Evolutionary conservation across 1,140 invertebrate genomes (phyloP), one percentile per base, ranked within the genome.

Genomic region (Ptiloglossa arizonensis): DNA sequence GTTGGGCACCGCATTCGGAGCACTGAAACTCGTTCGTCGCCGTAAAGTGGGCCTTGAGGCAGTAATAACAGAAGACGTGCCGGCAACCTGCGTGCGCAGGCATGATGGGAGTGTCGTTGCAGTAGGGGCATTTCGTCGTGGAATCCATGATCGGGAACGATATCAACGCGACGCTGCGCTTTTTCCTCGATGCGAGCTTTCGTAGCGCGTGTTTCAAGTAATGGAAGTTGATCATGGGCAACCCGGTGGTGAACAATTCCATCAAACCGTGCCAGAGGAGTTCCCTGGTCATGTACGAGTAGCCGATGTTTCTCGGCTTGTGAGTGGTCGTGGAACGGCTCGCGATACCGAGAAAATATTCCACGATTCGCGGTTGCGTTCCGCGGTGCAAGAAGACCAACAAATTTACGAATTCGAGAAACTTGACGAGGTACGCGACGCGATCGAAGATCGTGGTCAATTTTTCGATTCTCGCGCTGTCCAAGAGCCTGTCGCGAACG

Each of bases 211-310:
- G 87, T 67, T 90, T 91, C 5, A 92, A 17, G 1, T 81, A 87
- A 60, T 90, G 86, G 56, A 91, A 88, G 82, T 93, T 92, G 35
- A 93, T 80, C 88, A 92, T 87, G 0, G 92, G 91, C 60, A 93
- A 56, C 24, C 89, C 87, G 15, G 89, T 81, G 5, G 90, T 88
- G 29, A 93, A 87, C 13, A 93, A 71, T 59, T 92, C 91, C 57
- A 92, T 89, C 17, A 92, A 74, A 13, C 91, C 88, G 60, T 93
- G 91, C 92, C 92, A 93, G 1, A 93, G 75, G n/a, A 93, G 79
- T 80, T 93, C 92, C 48, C 91, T 87, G 1, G 91, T 91, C 91
- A 93, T 92, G 62, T 92, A 93, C 6, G 92, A 92, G 75, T 92
- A 93, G 0, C 92, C 92, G n/a, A 93, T 93, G 15, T 78, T 86